Percentiles rank a stretch among this genome's conserved stretches.
Conservation (phyloP, 2,113 vertebrate genomes). For the Stercorarius parasiticus region DNA sequence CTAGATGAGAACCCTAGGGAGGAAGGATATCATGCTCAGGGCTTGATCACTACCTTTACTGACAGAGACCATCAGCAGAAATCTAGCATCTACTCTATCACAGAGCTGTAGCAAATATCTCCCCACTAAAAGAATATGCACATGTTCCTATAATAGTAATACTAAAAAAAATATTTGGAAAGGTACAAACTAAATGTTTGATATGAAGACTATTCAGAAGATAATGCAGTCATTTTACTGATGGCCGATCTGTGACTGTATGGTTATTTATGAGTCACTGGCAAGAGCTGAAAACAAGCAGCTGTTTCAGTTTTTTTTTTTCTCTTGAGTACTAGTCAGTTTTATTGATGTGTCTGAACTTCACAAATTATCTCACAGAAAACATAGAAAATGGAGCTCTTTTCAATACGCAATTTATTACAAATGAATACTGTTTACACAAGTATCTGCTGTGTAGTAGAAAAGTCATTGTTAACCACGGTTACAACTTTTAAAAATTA, state of each 20-base stretch:
- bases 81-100: background rate
- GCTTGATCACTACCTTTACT: background rate
- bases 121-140: background rate
- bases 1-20: background rate
- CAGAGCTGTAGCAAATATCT: background rate
- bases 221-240: constrained; percentile 21
- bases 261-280: constrained; percentile 45
- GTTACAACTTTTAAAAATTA: background rate
- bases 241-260: background rate
- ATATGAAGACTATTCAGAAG: background rate
- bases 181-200: background rate
- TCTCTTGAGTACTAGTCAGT: constrained; percentile 6
- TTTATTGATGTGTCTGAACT: constrained; percentile 46
- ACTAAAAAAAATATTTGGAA: background rate
- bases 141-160: background rate
- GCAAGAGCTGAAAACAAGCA: constrained; percentile 40
- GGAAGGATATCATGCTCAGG: background rate
- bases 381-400: constrained; percentile 16
- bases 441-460: background rate
- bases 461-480: background rate
- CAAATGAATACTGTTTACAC: background rate
- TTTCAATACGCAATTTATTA: constrained; percentile 35
- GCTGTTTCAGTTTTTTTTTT: background rate
- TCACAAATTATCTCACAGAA: background rate
- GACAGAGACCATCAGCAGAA: background rate